Percentiles rank a stretch among this genome's conserved stretches.
These are phyloP conservation scores for Plotosus lineatus DNA, from an alignment of 2,113 vertebrate species.

Conservation along the genomic window DNA sequence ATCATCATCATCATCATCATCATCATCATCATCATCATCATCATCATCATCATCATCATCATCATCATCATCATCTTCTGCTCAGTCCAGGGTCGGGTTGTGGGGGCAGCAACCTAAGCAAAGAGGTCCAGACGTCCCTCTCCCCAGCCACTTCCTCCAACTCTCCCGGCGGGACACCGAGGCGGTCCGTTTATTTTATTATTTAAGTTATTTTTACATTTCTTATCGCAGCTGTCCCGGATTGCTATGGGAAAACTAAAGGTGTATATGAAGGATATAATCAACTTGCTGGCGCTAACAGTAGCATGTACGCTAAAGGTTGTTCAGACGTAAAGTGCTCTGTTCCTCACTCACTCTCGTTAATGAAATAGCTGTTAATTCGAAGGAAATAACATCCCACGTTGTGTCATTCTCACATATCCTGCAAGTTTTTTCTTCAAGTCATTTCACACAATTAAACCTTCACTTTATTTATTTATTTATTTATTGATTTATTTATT, in stretches of 20 bases:
- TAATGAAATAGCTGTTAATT: background rate
- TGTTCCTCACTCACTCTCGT: background rate
- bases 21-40: no score
- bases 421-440: background rate
- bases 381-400: background rate
- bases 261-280: background rate
- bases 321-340: background rate
- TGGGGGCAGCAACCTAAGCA: no score
- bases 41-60: no score
- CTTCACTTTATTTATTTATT: background rate
- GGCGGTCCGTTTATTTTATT: background rate
- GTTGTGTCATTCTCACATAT: background rate
- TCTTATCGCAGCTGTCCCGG: background rate
- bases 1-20: no score
- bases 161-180: no score
- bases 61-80: no score
- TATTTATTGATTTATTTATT: background rate
- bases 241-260: background rate
- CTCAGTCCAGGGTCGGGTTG: no score
- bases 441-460: background rate
- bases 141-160: no score
- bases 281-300: background rate
- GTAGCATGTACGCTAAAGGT: background rate
- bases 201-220: background rate
- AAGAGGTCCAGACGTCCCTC: no score